Evolutionary conservation across 2,888 invertebrate species (phyloP), one percentile per base, ranked within the genome.

Genomic region (Biston betularia): DNA sequence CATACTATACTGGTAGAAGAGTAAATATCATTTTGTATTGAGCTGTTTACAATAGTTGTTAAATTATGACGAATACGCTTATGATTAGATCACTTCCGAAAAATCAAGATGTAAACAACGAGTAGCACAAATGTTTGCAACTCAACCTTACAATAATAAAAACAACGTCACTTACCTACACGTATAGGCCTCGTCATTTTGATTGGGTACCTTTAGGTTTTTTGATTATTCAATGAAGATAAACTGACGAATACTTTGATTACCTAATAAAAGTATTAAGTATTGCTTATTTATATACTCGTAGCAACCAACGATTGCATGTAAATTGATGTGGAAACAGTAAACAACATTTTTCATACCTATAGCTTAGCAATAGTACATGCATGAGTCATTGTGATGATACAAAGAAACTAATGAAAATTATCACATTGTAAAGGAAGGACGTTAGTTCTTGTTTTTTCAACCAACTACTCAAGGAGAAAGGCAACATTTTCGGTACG

Each of bases 221-320:
- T 38, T 38, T 38, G 38, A 38, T 4, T 6, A 0, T 38, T 8
- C 1, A 38, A 8, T 38, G 6, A 38, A 9, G 38, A 38, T 8
- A 38, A 38, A 38, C 38, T 38, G 24, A 24, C 24, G 24, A 24
- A 24, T 24, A 24, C 24, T 24, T 24, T 24, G 24, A 24, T 24
- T 24, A 24, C 24, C 24, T 24, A 24, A 24, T 24, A 24, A 8
- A 38, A 38, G 0, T 38, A 9, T 38, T 0, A n/a, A n/a, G n/a
- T n/a, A 38, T 38, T 38, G 38, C 65, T 53, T 69, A 71, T 73
- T 70, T 60, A 69, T 72, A 61, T 66, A 24, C 24, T 24, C 24
- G 24, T 24, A 73, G 73, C 71, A 68, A 73, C 77, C 73, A 70
- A 73, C 68, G 70, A 73, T 73, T 72, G 68, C 72, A 75, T 80